phyloP scores from a whole-genome alignment of 2,888 invertebrate genomes.

The Falcaria lacertinaria region DNA sequence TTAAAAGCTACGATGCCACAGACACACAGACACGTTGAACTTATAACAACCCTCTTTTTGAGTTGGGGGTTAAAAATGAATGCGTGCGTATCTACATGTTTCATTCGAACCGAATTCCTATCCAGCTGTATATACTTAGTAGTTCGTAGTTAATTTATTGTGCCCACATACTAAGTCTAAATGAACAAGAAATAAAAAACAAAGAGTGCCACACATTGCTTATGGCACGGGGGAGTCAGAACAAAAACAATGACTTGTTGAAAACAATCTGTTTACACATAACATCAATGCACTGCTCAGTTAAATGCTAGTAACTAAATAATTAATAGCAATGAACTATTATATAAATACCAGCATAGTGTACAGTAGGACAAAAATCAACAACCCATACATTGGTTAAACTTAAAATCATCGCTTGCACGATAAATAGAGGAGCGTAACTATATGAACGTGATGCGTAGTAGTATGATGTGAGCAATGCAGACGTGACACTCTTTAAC shows the following conservation, averaged over 20 bases:
- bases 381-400: too few species aligned
- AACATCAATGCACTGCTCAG: neutral
- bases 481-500: conserved; percentile 20
- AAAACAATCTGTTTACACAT: neutral
- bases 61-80: too few species aligned
- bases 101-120: too few species aligned
- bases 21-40: too few species aligned
- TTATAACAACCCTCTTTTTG: too few species aligned
- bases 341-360: too few species aligned
- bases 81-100: too few species aligned
- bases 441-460: conserved; percentile 24
- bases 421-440: conserved; percentile 25
- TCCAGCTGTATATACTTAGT: too few species aligned
- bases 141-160: neutral
- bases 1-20: too few species aligned
- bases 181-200: neutral
- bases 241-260: neutral
- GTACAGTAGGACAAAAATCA: too few species aligned
- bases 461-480: conserved; percentile 12
- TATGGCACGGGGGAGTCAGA: neutral
- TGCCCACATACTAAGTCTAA: neutral
- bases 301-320: neutral
- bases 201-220: neutral
- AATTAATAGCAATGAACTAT: too few species aligned
- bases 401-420: conserved; percentile 31